A percentile compares a stretch with the other conserved stretches of the same genome.
phyloP scores from a whole-genome alignment of 1,140 invertebrate genomes.

The Manduca sexta region DNA sequence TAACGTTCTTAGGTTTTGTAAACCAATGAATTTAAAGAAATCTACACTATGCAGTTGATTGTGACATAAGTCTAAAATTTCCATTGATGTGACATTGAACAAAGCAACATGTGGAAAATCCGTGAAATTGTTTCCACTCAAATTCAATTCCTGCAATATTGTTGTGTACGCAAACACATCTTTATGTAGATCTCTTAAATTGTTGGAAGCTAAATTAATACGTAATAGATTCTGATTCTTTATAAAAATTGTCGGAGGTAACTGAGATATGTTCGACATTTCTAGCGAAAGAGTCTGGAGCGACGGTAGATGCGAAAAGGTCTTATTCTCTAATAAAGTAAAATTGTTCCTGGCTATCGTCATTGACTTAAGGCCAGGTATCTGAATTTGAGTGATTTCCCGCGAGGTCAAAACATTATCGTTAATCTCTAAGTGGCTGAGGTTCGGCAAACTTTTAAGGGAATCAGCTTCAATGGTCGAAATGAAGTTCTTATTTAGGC shows the following conservation, averaged over 20 bases:
- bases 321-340: constrained; percentile 77
- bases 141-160: constrained; percentile 82
- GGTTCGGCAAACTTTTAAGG: constrained; percentile 74
- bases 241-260: constrained; percentile 81
- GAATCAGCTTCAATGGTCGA: constrained; percentile 74
- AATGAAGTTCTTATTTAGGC: constrained; percentile 75
- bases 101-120: constrained; percentile 86
- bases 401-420: constrained; percentile 74
- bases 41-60: constrained; percentile 84
- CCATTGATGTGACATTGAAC: constrained; percentile 81
- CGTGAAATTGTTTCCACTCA: constrained; percentile 82
- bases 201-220: constrained; percentile 83
- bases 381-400: constrained; percentile 57
- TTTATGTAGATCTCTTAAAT: constrained; percentile 76
- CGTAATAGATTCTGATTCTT: constrained; percentile 83
- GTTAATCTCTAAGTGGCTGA: constrained; percentile 77
- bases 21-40: constrained; percentile 81
- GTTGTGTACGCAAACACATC: constrained; percentile 80
- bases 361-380: constrained; percentile 75
- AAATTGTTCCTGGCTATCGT: constrained; percentile 86
- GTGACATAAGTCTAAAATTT: constrained; percentile 80
- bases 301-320: constrained; percentile 82
- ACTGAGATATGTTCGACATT: constrained; percentile 77
- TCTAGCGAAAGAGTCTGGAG: constrained; percentile 82
- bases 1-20: constrained; percentile 82